A percentile compares a stretch with the other conserved stretches of the same genome.
These are phyloP conservation scores for Gambelia wislizenii DNA, from an alignment of 2,797 vertebrate species.

Conservation along the genomic window DNA sequence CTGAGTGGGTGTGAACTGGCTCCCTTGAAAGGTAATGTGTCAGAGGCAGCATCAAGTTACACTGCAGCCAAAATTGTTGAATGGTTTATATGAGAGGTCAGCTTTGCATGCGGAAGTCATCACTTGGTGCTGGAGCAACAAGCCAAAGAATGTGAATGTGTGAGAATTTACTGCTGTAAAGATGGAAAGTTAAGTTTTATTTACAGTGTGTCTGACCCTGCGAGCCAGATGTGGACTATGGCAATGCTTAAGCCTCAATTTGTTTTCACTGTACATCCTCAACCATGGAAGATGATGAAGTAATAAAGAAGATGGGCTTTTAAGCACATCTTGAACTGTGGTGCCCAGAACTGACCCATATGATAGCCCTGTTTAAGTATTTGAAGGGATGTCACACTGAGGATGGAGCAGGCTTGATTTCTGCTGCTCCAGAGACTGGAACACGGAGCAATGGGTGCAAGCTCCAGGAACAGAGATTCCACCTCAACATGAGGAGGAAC, in stretches of 20 bases:
- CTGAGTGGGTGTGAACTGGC: neutral
- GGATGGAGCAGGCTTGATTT: no score
- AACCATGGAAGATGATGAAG: neutral
- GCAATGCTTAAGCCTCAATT: neutral
- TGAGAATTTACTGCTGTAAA: no score
- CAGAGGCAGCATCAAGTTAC: neutral
- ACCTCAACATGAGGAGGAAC: no score
- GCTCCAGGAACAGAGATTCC: no score
- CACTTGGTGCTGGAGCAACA: neutral
- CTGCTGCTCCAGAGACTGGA: no score
- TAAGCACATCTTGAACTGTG: neutral
- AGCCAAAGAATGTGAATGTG: neutral
- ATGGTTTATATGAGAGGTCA: neutral
- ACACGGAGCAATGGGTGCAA: no score
- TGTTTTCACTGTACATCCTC: neutral
- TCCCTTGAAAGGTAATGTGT: neutral
- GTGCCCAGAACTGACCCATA: no score
- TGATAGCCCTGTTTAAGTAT: no score
- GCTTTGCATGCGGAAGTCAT: neutral
- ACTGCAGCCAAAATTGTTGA: neutral
- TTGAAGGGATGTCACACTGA: no score
- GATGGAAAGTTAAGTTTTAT: no score
- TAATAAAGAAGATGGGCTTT: neutral
- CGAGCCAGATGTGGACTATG: neutral
- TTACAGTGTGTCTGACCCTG: neutral